Percentiles rank a stretch among this genome's conserved stretches.
These are phyloP conservation scores for Gorsachius magnificus DNA, from an alignment of 2,797 vertebrate species.

Conservation along the genomic window DNA sequence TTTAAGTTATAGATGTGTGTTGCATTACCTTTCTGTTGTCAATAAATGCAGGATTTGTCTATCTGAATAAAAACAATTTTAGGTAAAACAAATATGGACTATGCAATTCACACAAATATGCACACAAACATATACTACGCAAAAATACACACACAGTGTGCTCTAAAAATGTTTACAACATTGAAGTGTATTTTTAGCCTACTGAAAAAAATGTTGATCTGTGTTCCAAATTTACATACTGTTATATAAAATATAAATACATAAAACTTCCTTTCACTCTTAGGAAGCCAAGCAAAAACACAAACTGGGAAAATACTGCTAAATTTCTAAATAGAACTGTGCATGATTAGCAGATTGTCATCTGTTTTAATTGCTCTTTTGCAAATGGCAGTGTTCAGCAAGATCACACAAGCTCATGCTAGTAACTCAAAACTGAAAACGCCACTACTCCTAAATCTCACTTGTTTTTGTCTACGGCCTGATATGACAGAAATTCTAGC, in stretches of 20 bases:
- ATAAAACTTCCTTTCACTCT: not conserved
- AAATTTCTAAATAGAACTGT: constrained; percentile 10
- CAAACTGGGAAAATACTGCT: constrained; percentile 15
- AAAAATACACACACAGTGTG: not conserved
- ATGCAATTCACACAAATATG: not conserved
- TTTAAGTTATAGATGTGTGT: not conserved
- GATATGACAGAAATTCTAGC: constrained; percentile 62
- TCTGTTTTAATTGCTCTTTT: constrained; percentile 59
- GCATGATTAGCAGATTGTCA: constrained; percentile 50
- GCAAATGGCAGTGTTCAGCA: constrained; percentile 57
- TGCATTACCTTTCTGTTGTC: not conserved
- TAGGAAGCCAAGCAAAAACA: not conserved
- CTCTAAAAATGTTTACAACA: not conserved
- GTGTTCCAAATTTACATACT: not conserved
- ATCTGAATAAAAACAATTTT: not conserved
- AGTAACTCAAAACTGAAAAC: constrained; percentile 45
- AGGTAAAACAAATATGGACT: not conserved
- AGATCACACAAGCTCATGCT: constrained; percentile 38
- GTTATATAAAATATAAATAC: not conserved
- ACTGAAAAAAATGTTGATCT: not conserved
- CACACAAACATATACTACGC: not conserved
- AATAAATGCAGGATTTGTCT: not conserved
- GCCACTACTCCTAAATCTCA: constrained; percentile 18
- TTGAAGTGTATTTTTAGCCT: not conserved
- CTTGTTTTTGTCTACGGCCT: constrained; percentile 65